phyloP scores from a whole-genome alignment of 2,797 vertebrate genomes.

The Poliocrania exsul region DNA sequence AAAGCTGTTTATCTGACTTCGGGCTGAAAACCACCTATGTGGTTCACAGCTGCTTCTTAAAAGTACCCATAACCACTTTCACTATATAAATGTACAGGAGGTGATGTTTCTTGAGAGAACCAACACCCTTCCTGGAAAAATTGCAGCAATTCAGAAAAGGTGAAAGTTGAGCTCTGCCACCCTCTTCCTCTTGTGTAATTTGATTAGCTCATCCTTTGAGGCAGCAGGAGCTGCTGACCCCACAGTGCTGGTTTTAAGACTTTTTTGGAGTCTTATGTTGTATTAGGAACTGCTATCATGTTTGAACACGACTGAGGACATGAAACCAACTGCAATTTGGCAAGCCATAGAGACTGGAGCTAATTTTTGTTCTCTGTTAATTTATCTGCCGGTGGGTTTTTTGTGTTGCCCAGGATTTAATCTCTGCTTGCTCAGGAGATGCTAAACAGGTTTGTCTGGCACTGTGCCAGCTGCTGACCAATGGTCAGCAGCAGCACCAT shows the following conservation, averaged over 20 bases:
- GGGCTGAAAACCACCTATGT: background rate
- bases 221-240: background rate
- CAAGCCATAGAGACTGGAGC: background rate
- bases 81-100: background rate
- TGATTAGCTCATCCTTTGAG: background rate
- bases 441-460: background rate
- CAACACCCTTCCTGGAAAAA: background rate
- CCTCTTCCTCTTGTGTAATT: background rate
- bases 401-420: background rate
- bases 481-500: background rate
- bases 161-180: background rate
- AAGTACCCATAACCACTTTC: background rate
- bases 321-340: background rate
- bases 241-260: background rate
- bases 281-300: background rate
- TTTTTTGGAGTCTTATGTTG: background rate
- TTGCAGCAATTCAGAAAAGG: background rate
- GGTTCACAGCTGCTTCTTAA: background rate
- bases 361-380: background rate
- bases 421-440: background rate
- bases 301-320: background rate
- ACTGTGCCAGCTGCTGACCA: background rate
- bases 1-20: background rate
- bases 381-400: background rate
- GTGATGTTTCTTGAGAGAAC: background rate